These are phyloP conservation scores for Sterrhoptilus dennistouni DNA, from an alignment of 2,113 vertebrate genomes.

Conservation along the genomic window DNA sequence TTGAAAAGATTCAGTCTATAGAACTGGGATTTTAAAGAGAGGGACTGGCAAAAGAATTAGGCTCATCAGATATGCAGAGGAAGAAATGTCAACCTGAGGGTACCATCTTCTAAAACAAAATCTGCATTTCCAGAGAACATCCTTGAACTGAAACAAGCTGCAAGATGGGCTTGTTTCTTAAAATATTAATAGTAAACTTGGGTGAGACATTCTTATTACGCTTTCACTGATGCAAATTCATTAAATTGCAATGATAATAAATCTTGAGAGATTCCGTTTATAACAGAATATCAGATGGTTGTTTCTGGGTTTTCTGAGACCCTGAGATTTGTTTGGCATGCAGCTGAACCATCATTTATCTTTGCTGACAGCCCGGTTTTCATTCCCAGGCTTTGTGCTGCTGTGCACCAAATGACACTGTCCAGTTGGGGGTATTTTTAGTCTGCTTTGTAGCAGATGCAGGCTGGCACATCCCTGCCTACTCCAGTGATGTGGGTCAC, in stretches of 20 bases:
- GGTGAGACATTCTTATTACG: neutral
- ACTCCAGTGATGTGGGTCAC: neutral
- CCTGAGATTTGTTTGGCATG: neutral
- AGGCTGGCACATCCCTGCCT: constrained; percentile 9
- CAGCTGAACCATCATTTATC: constrained; percentile 14
- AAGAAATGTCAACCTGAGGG: neutral
- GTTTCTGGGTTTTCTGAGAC: neutral
- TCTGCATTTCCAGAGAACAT: neutral
- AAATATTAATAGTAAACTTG: neutral
- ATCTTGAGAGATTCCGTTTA: neutral
- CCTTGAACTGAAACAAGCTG: neutral
- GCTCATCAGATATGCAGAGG: neutral
- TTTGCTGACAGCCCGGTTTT: constrained; percentile 25
- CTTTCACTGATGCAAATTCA: neutral
- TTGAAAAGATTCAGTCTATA: neutral
- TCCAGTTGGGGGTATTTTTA: constrained; percentile 51
- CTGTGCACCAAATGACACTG: constrained; percentile 21
- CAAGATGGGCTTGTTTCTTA: neutral
- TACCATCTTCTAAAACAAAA: neutral
- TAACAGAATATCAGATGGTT: neutral
- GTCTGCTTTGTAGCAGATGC: constrained; percentile 30
- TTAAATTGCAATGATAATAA: neutral
- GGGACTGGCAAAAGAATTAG: neutral
- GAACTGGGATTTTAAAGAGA: neutral
- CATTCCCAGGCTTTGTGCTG: neutral